These are phyloP conservation scores for Thomomys bottae DNA, from an alignment of 2,113 vertebrate genomes.

Conservation along the genomic window DNA sequence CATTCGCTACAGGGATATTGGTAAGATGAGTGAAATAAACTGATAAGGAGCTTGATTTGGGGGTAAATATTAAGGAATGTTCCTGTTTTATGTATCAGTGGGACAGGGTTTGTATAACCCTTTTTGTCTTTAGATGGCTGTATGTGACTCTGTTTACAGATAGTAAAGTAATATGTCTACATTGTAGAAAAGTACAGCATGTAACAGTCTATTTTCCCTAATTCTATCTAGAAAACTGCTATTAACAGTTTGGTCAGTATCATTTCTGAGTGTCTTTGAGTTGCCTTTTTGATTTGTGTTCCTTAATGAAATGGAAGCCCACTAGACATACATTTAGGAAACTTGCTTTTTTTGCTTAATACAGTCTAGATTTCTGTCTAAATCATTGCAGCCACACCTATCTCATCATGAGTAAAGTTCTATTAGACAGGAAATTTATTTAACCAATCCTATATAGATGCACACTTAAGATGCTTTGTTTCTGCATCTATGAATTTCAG, in stretches of 20 bases:
- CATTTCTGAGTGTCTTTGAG: not conserved
- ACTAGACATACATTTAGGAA: not conserved
- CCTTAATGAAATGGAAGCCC: slow-evolving; percentile 37
- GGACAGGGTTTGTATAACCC: not conserved
- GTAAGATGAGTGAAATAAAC: slow-evolving; percentile 22
- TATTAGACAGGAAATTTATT: not conserved
- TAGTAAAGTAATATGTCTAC: not conserved
- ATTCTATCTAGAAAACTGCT: not conserved
- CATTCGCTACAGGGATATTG: not conserved
- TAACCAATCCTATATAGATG: not conserved
- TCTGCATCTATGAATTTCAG: not conserved
- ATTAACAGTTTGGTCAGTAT: not conserved
- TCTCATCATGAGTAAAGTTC: not conserved
- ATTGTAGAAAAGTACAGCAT: not conserved
- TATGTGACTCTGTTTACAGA: slow-evolving; percentile 17
- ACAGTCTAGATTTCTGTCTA: not conserved
- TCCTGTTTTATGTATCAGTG: not conserved
- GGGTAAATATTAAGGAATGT: slow-evolving; percentile 17
- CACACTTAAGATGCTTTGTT: not conserved
- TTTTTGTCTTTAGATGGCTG: not conserved
- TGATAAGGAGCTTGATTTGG: not conserved
- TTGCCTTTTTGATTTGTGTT: not conserved
- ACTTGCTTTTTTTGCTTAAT: slow-evolving; percentile 10
- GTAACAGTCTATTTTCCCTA: not conserved
- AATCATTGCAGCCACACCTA: not conserved